Percentiles rank a stretch among this genome's conserved stretches.
Evolutionary conservation across 2,888 invertebrate genomes (phyloP).

Genomic region (Rhaphigaster nebulosa): DNA sequence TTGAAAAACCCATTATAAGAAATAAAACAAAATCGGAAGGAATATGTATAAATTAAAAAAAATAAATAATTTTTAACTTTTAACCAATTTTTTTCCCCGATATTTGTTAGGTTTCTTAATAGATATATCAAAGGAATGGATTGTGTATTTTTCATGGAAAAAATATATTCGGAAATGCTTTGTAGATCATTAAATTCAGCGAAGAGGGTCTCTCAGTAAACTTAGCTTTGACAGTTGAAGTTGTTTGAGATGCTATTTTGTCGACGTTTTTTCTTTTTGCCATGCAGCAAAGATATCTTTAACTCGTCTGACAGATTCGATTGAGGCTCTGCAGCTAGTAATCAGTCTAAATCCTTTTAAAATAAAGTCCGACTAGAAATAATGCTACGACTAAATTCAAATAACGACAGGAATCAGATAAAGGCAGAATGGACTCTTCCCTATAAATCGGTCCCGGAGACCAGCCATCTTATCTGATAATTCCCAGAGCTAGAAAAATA

Average conservation of each 20-base stretch:
- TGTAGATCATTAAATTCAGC: neutral
- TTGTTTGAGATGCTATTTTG: neutral
- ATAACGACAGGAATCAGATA: slow-evolving; percentile 47
- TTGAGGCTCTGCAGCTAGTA: neutral
- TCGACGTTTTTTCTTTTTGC: neutral
- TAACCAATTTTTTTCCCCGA: too few relatives aligned
- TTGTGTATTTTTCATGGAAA: too few relatives aligned
- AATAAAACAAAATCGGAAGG: too few relatives aligned
- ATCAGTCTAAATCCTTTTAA: slow-evolving; percentile 46
- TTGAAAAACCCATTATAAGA: too few relatives aligned
- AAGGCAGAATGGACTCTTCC: slow-evolving; percentile 31
- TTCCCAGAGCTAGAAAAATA: slow-evolving; percentile 38
- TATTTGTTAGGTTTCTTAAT: too few relatives aligned
- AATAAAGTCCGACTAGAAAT: slow-evolving; percentile 19
- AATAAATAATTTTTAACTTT: too few relatives aligned
- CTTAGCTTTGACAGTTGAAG: neutral
- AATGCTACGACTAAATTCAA: slow-evolving; percentile 6
- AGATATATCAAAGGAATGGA: too few relatives aligned
- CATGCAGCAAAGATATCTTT: neutral
- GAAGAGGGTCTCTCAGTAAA: neutral
- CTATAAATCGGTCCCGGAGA: slow-evolving; percentile 32
- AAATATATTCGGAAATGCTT: too few relatives aligned
- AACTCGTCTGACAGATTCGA: neutral
- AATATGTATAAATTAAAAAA: too few relatives aligned
- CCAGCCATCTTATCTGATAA: slow-evolving; percentile 39